Evolutionary conservation across 2,888 invertebrate genomes (phyloP).

Genomic region (Teleogryllus oceanicus): DNA sequence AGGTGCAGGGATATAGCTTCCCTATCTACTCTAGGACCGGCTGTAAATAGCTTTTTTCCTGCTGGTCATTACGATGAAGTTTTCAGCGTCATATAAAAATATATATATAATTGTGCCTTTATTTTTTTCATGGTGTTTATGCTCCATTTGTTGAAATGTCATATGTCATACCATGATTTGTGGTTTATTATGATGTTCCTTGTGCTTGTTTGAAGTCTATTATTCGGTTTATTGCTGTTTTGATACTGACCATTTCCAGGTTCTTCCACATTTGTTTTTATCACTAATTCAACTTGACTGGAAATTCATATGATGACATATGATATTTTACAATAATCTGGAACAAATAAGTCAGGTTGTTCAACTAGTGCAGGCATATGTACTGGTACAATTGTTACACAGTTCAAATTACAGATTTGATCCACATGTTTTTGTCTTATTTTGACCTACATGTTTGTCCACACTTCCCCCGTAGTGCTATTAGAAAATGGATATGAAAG

Average conservation of each 20-base stretch:
- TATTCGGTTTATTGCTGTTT: not conserved
- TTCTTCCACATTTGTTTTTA: too few relatives aligned
- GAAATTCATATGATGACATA: not conserved
- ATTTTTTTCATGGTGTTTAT: slow-evolving; percentile 33
- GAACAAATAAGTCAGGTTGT: slow-evolving; percentile 9
- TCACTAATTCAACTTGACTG: too few relatives aligned
- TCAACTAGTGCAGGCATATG: slow-evolving; percentile 9
- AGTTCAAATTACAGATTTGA: slow-evolving; percentile 11
- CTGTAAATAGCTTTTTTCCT: slow-evolving; percentile 23
- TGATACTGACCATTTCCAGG: too few relatives aligned
- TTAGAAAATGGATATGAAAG: too few relatives aligned
- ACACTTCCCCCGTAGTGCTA: too few relatives aligned
- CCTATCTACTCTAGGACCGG: not conserved
- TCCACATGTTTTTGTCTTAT: slow-evolving; percentile 11
- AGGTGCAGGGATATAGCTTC: slow-evolving; percentile 9
- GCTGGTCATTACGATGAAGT: slow-evolving; percentile 29
- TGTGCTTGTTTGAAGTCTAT: slow-evolving; percentile 3
- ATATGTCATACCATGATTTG: slow-evolving; percentile 31
- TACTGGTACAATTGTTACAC: not conserved
- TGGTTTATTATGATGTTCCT: not conserved
- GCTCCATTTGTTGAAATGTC: slow-evolving; percentile 31
- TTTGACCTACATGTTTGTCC: not conserved
- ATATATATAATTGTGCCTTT: slow-evolving; percentile 34
- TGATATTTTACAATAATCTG: not conserved
- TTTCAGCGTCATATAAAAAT: slow-evolving; percentile 31